These are phyloP conservation scores for Sphenopsis melanotis DNA, from an alignment of 2,797 vertebrate genomes.

Conservation along the genomic window DNA sequence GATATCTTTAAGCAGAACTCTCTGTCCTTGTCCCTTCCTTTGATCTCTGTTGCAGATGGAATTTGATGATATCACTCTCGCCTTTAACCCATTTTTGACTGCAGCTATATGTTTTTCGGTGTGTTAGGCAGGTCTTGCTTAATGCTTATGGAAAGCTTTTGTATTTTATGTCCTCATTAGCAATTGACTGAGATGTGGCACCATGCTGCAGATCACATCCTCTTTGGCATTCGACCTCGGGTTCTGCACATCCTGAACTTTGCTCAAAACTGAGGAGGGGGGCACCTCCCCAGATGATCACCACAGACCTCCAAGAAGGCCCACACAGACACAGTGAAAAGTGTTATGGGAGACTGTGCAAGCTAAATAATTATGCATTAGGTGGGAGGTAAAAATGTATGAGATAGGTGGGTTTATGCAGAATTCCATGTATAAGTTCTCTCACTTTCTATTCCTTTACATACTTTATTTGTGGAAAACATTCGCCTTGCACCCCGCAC, in stretches of 20 bases:
- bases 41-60: background rate
- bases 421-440: background rate
- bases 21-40: background rate
- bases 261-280: background rate
- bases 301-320: background rate
- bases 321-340: background rate
- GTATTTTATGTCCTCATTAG: background rate
- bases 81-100: background rate
- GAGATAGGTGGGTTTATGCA: background rate
- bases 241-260: background rate
- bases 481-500: background rate
- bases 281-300: background rate
- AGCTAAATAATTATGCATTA: background rate
- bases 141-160: background rate
- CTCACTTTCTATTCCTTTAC: background rate
- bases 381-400: background rate
- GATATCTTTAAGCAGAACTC: background rate
- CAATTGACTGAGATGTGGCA: background rate
- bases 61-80: background rate
- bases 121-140: background rate
- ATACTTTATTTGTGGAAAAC: background rate
- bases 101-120: background rate
- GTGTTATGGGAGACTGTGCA: background rate
- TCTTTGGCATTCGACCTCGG: rapidly evolving
- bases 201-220: background rate